phyloP scores from a whole-genome alignment of 2,797 vertebrate species.

The Thamnophis elegans region DNA sequence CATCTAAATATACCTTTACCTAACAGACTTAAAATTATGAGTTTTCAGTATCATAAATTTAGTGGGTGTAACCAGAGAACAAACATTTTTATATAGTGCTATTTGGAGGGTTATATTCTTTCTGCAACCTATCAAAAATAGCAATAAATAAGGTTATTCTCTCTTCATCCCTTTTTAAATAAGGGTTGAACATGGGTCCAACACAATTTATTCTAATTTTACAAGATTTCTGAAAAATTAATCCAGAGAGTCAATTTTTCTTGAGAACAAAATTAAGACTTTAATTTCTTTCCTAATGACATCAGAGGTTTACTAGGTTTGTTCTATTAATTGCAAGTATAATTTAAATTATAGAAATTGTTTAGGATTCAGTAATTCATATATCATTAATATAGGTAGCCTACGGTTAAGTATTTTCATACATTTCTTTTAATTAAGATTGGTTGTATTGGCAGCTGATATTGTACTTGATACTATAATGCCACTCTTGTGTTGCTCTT shows the following conservation, averaged over 20 bases:
- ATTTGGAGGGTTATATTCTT: background rate
- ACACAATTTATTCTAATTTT: background rate
- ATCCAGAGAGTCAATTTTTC: background rate
- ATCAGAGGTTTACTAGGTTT: background rate
- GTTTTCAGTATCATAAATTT: background rate
- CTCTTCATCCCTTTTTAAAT: background rate
- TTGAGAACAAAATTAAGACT: background rate
- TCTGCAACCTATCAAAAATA: background rate
- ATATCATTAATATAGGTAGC: background rate
- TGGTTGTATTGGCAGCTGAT: background rate
- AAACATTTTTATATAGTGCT: background rate
- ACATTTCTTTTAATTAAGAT: slow-evolving; percentile 8
- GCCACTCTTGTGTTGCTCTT: background rate
- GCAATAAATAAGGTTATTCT: background rate
- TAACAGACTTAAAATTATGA: background rate
- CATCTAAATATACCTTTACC: background rate
- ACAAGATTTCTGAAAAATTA: background rate
- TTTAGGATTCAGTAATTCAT: background rate
- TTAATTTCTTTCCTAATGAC: background rate
- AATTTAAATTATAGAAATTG: slow-evolving; percentile 3
- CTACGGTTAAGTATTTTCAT: background rate
- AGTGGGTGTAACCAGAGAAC: background rate
- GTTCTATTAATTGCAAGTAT: slow-evolving; percentile 20
- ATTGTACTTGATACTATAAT: slow-evolving; percentile 6
- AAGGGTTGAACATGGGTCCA: background rate